phyloP scores from a whole-genome alignment of 2,113 vertebrate species.

The Pycnonotus jocosus region DNA sequence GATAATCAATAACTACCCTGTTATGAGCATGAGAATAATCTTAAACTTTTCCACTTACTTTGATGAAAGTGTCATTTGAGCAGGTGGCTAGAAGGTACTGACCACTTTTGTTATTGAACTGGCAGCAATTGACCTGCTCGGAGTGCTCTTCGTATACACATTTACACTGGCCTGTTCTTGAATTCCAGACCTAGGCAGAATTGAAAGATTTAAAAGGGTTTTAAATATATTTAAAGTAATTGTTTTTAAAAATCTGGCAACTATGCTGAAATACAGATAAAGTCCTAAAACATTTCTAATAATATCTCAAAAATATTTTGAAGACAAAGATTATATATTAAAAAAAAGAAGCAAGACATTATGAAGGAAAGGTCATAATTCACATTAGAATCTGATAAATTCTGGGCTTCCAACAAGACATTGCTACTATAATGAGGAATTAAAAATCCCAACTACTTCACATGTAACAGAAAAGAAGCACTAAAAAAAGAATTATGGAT shows the following conservation, averaged over 20 bases:
- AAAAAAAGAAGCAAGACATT: neutral
- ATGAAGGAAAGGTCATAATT: neutral
- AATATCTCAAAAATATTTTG: neutral
- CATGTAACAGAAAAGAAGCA: neutral
- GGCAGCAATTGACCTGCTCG: slow-evolving; percentile 91
- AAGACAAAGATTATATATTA: neutral
- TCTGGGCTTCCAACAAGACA: neutral
- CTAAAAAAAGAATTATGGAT: neutral
- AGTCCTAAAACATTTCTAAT: neutral
- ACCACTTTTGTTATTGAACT: slow-evolving; percentile 79
- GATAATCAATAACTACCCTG: neutral
- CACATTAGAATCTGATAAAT: neutral
- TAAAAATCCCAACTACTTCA: neutral
- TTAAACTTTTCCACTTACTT: slow-evolving; percentile 70
- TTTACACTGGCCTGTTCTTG: slow-evolving; percentile 72
- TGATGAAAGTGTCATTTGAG: slow-evolving; percentile 81
- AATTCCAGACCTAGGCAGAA: slow-evolving; percentile 85
- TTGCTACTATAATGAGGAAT: neutral
- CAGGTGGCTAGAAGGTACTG: slow-evolving; percentile 86
- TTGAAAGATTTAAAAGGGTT: neutral
- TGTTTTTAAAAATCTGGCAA: neutral
- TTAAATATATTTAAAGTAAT: neutral
- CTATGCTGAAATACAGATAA: neutral
- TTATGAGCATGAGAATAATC: neutral
- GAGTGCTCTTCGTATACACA: slow-evolving; percentile 81